Evolutionary conservation across 1,140 invertebrate genomes (phyloP), one percentile per base, ranked within the genome.

Genomic region (Aphaenogaster rudis): DNA sequence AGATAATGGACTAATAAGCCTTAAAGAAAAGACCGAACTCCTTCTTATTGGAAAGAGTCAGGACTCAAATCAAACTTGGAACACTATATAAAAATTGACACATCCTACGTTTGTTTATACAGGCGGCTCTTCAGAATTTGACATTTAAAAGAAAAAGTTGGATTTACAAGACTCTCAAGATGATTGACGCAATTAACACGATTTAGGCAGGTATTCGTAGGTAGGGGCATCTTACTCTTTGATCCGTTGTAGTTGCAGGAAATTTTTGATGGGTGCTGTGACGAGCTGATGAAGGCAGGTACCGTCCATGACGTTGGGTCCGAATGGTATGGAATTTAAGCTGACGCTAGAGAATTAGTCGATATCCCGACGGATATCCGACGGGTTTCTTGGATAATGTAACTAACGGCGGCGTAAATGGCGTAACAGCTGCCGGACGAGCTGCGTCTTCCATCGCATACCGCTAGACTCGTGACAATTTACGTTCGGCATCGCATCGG

Each of bases 181-280:
- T 78, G 9, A 33, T 63, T 9, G 64, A 5, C 15, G 54, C 59
- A 87, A 76, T 45, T 61, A 57, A 63, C 79, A 36, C 59, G 2
- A 79, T 67, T 74, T 69, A 84, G 48, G 50, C 64, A 63, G 66
- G 50, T 42, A 54, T 36, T 50, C 54, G 36, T 28, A 28, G 28
- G 28, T 28, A 28, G 28, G 28, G 28, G 28, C 63, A 33, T 63
- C 94, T 95, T 94, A 95, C 95, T 94, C 91, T 93, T 93, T 95
- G 61, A 95, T 93, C 82, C 94, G 94, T 79, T 93, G 94, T 72
- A 94, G 88, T 90, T 92, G 93, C 39, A 95, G 88, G 57, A 94
- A 66, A 89, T 94, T 95, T 91, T 95, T 95, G 91, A 95, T 91
- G 52, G 94, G 91, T 54, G 93, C 89, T 61, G 92, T 90, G 86